These are phyloP conservation scores for Agrilus biguttatus DNA, from an alignment of 2,888 invertebrate species.

Conservation along the genomic window DNA sequence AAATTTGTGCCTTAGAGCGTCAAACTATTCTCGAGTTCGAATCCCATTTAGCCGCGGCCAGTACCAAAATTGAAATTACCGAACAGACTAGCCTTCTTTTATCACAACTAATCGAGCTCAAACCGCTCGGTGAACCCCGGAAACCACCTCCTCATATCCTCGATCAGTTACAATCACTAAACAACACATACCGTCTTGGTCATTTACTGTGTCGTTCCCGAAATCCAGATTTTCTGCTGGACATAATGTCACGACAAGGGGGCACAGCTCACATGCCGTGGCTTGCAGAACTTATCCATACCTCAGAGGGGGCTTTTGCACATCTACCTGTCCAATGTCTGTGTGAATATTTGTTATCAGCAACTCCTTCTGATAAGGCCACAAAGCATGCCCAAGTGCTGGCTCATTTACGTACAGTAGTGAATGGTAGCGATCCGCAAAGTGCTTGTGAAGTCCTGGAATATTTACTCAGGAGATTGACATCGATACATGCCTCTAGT, in stretches of 20 bases:
- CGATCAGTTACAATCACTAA: slow-evolving; percentile 66
- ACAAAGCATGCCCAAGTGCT: slow-evolving; percentile 55
- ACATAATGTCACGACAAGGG: slow-evolving; percentile 73
- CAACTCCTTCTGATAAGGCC: slow-evolving; percentile 50
- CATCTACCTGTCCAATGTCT: slow-evolving; percentile 94
- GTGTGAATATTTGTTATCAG: slow-evolving; percentile 81
- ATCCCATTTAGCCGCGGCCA: slow-evolving; percentile 81
- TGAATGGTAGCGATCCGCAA: slow-evolving; percentile 36
- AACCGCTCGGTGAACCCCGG: slow-evolving; percentile 70
- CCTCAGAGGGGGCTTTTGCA: slow-evolving; percentile 72
- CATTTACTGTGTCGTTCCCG: slow-evolving; percentile 78
- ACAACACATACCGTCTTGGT: slow-evolving; percentile 67
- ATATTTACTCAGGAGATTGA: slow-evolving; percentile 74
- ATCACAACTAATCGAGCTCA: slow-evolving; percentile 72
- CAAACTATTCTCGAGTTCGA: slow-evolving; percentile 79
- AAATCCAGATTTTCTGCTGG: slow-evolving; percentile 81
- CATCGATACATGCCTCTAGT: slow-evolving; percentile 66
- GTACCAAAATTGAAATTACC: slow-evolving; percentile 77
- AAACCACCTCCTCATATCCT: slow-evolving; percentile 63
- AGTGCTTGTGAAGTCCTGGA: slow-evolving; percentile 71
- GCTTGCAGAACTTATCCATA: slow-evolving; percentile 86
- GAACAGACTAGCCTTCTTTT: slow-evolving; percentile 78
- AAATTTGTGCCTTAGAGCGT: slow-evolving; percentile 55
- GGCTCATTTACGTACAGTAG: slow-evolving; percentile 42
- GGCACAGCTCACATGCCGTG: slow-evolving; percentile 91